Base-by-base conservation (phyloP, 1,140 invertebrate species). In the Micrasema minimum region DNA sequence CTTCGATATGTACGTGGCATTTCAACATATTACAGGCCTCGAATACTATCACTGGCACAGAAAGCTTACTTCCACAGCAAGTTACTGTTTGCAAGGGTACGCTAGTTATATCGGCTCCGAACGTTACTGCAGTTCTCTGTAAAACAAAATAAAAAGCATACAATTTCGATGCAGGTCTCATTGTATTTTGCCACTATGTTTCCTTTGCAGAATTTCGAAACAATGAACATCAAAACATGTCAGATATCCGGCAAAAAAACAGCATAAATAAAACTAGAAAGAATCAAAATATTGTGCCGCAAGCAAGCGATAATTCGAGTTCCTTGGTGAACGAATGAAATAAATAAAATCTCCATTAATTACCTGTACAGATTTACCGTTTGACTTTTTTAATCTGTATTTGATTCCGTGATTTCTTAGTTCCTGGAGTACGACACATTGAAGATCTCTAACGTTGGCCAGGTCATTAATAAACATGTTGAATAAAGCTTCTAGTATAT, bases 11-110 rank as follows among this genome's bases (percentile, higher is more conserved):
- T 26, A 91, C 84, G 80, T 91, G 86, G 23, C 87, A 81, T 50
- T 89, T 80, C 62, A 95, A 86, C 77, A 89, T 87, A 18, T 86
- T 82, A 74, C 90, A 89, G 72, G 91, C 88, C 78, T 93, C 88
- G 72, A 88, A 87, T 1, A 96, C 86, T 79, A 95, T 90, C 74
- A 86, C 85, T n/a, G 93, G 93, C 11, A 94, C 87, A 79, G 90
- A 86, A 43, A 93, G 46, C 79, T 85, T 76, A 89, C 82, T 80
- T 80, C 88, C 74, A 88, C 89, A 78, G 85, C 87, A 79, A 87
- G 87, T 77, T 83, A 83, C 82, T 65, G 79, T 80, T 80, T 78
- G 77, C 71, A 79, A 79, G 77, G 79, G 79, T 76, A 75, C 72
- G 12, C 18, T 22, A 43, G 48, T 66, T 10, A 71, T 14, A n/a